Evolutionary conservation across 2,888 invertebrate species (phyloP), one percentile per base, ranked within the genome.

Genomic region (Mamestra brassicae): DNA sequence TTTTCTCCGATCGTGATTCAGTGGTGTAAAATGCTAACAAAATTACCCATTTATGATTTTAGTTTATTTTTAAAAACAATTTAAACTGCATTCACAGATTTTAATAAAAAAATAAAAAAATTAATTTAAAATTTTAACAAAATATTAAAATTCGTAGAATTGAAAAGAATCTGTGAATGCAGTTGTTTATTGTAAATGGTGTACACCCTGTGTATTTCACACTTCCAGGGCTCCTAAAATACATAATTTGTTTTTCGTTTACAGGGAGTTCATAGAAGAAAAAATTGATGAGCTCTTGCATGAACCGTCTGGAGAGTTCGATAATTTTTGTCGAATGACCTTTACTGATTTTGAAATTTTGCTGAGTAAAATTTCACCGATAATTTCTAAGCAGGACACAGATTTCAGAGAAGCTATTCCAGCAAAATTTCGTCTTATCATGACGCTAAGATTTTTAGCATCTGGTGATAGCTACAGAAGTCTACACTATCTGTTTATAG

Each of bases 291-390:
- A 89, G 63, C 87, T 89, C 42, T 50, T 88, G 17, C 38, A 76
- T 71, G 89, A 89, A 85, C 85, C 85, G 58, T 86, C 87, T 79
- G 89, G 88, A 76, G 77, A 89, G 77, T 91, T 90, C 64, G 74
- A 84, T 83, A 89, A 88, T 36, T 75, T 90, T 65, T 83, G 78
- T 65, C 76, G 86, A 64, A 89, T 89, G 88, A 85, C 81, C 47
- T 83, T 66, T 73, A 47, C 76, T 61, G 89, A 90, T 81, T 90
- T 90, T 86, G 88, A 89, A 68, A 73, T 78, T 83, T 84, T 91
- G 66, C 79, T 89, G 63, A 60, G 74, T 7, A 89, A 86, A 85
- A 85, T 88, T 67, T 81, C 81, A 11, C 45, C 45, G 45, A 45
- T 45, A 45, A 45, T 45, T 45, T 10, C 45, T 45, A 45, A 45